Conservation (phyloP, 1,140 invertebrate genomes). For the Zaprionus camerounensis region DNA sequence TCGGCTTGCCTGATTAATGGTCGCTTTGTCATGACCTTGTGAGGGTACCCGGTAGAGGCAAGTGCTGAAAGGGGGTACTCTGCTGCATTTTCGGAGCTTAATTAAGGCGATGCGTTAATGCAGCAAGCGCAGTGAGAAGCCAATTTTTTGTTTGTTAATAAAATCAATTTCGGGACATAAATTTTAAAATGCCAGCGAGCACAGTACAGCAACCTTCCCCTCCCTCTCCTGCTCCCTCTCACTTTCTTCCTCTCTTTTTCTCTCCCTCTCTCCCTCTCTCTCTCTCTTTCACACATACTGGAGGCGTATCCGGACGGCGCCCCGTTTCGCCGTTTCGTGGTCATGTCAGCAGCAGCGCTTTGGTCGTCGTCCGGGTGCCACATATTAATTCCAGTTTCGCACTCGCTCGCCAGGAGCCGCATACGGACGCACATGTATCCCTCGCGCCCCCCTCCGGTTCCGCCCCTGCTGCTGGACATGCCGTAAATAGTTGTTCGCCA, state of each 20-base stretch:
- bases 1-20: conserved; percentile 33
- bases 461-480: conserved; percentile 61
- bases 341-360: conserved; percentile 66
- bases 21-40: conserved; percentile 39
- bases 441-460: not conserved
- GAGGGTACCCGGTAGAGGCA: not conserved
- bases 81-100: conserved; percentile 37
- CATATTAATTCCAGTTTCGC: conserved; percentile 81
- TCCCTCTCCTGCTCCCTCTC: not conserved
- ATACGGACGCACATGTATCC: not conserved
- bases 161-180: conserved; percentile 77
- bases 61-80: not conserved
- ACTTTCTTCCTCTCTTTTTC: not conserved
- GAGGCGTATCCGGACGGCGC: conserved; percentile 16
- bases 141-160: conserved; percentile 73
- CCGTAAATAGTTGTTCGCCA: conserved; percentile 73
- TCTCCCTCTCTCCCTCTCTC: not conserved
- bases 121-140: conserved; percentile 18
- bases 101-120: conserved; percentile 52
- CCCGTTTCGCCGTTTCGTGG: conserved; percentile 36
- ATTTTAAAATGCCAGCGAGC: conserved; percentile 53
- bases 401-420: conserved; percentile 36
- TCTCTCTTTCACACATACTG: not conserved
- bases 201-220: not conserved
- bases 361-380: conserved; percentile 67